Evolutionary conservation across 2,113 vertebrate species (phyloP), one percentile per base, ranked within the genome.

Genomic region (Eretmochelys imbricata): DNA sequence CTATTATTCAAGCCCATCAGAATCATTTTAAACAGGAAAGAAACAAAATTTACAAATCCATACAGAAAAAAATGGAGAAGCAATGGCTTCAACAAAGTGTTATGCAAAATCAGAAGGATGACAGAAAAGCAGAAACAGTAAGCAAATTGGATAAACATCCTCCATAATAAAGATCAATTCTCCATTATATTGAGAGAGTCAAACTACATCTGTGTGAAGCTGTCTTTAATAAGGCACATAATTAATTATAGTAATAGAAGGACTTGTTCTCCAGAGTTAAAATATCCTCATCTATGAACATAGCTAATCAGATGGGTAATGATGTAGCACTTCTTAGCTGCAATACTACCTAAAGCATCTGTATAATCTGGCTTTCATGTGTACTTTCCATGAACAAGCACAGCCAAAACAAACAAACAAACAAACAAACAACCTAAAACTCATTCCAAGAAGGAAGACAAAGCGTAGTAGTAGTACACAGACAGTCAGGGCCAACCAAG

Each of bases 191-290:
- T 5, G 10, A 82, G 5, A 46, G 16, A 72, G 5, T n/a, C 78
- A 86, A 42, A 49, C n/a, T 65, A 42, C 51, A 84, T 69, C 55
- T 8, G 16, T 42, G 62, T 54, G 72, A 51, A 85, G 51, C 6
- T 55, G 29, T 5, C 91, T 5, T 2, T 38, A 87, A 92, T 49
- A 72, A 87, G 69, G 59, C 54, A 78, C 20, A 78, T 51, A 38
- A 84, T 8, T 89, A 29, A 83, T 82, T 93, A 80, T 78, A 86
- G 65, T 2, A 72, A 82, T 17, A 87, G 50, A 80, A 83, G 38
- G n/a, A n/a, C 38, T 96, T 91, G 46, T 38, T 93, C 84, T 81
- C 72, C 75, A 84, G 85, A 80, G 88, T 48, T 65, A 93, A 96
- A 94, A 95, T 53, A 95, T 93, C 38, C 49, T 48, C 83, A 78